These are phyloP conservation scores for Arizona elegans DNA, from an alignment of 2,113 vertebrate species.

Conservation along the genomic window DNA sequence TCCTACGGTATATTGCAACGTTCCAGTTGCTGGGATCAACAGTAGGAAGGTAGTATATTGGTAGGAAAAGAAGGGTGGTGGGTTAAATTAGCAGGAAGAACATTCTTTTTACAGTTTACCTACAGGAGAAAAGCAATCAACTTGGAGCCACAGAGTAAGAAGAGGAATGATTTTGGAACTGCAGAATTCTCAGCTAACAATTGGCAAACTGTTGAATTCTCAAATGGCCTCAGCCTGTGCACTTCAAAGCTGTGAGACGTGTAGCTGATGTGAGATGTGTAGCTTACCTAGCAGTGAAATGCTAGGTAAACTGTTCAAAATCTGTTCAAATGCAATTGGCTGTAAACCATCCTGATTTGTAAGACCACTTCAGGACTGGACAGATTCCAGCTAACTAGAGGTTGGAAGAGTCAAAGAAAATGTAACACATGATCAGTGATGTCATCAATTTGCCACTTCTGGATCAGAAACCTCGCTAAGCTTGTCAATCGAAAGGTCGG, in stretches of 20 bases:
- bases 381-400: neutral
- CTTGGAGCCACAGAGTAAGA: neutral
- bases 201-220: neutral
- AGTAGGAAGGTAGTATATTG: neutral
- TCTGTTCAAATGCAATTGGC: neutral
- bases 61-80: neutral
- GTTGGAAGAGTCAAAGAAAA: neutral
- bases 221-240: neutral
- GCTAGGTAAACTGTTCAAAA: neutral
- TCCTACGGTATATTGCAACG: neutral
- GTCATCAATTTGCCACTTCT: neutral
- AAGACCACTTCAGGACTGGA: neutral
- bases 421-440: neutral
- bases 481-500: no score
- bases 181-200: neutral
- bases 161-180: neutral
- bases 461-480: neutral
- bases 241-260: neutral
- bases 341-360: neutral
- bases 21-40: neutral
- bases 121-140: neutral
- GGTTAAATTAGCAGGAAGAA: neutral
- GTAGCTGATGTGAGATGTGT: neutral
- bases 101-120: neutral
- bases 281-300: no score